Evolutionary conservation across 2,888 invertebrate genomes (phyloP).

Genomic region (Synanthedon andrenaeformis): DNA sequence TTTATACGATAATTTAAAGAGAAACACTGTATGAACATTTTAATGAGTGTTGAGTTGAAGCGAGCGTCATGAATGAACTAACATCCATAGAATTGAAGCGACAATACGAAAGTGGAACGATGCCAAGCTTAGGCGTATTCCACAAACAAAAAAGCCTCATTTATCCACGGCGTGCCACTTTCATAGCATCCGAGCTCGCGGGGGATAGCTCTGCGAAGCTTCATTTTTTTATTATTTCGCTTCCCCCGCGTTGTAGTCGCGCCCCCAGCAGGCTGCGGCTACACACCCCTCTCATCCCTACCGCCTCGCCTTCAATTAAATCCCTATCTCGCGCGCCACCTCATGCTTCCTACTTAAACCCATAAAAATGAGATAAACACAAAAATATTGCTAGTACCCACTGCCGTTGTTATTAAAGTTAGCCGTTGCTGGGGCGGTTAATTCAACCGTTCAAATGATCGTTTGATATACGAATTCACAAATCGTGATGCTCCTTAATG

Average conservation of each 20-base stretch:
- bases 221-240: slow-evolving; percentile 63
- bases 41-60: slow-evolving; percentile 39
- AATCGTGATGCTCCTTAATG: slow-evolving; percentile 15
- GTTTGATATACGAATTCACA: slow-evolving; percentile 14
- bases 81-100: slow-evolving; percentile 58
- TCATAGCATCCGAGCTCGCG: slow-evolving; percentile 66
- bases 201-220: slow-evolving; percentile 48
- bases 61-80: slow-evolving; percentile 47
- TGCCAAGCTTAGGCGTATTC: slow-evolving; percentile 59
- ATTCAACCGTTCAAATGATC: slow-evolving; percentile 20
- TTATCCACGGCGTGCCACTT: slow-evolving; percentile 68
- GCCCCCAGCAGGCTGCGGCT: slow-evolving; percentile 33
- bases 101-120: slow-evolving; percentile 63
- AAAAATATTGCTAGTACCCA: slow-evolving; percentile 54
- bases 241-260: slow-evolving; percentile 30
- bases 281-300: slow-evolving; percentile 27
- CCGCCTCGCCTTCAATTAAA: slow-evolving; percentile 64
- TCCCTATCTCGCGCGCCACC: slow-evolving; percentile 59
- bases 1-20: slow-evolving; percentile 18
- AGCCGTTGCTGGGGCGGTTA: slow-evolving; percentile 20
- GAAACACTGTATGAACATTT: slow-evolving; percentile 28
- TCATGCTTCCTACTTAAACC: slow-evolving; percentile 59
- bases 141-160: slow-evolving; percentile 66
- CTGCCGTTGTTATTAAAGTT: slow-evolving; percentile 45
- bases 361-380: slow-evolving; percentile 62